Percentiles rank a stretch among this genome's conserved stretches.
Conservation (phyloP, 2,113 vertebrate species). For the Osmerus mordax region DNA sequence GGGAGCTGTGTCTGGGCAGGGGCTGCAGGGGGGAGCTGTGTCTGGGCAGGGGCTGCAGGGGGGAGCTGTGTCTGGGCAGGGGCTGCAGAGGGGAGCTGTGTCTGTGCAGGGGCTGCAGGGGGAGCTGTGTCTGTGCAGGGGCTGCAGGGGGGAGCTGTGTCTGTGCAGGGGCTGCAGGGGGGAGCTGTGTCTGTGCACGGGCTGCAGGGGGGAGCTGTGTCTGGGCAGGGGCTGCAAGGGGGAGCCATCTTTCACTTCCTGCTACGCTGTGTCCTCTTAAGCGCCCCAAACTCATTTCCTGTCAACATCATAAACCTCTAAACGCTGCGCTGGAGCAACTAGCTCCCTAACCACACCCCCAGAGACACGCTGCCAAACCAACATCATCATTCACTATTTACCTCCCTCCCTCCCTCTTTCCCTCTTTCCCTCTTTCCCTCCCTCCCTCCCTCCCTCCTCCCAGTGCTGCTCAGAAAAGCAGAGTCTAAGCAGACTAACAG, state of each 20-base stretch:
- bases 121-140: background rate
- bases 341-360: constrained; percentile 13
- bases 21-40: too few species aligned
- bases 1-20: background rate
- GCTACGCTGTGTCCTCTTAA: background rate
- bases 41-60: too few species aligned
- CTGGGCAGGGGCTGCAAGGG: background rate
- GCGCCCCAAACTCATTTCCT: background rate
- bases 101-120: too few species aligned
- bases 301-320: too few species aligned
- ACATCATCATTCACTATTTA: constrained; percentile 50
- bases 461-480: too few species aligned
- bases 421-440: too few species aligned
- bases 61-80: too few species aligned
- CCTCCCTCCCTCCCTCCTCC: too few species aligned
- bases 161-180: background rate
- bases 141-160: background rate
- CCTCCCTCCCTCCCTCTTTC: background rate
- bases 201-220: background rate
- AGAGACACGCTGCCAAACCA: constrained; percentile 41
- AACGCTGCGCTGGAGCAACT: too few species aligned
- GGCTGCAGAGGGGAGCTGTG: too few species aligned
- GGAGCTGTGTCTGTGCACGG: background rate
- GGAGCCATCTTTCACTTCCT: constrained; percentile 37
- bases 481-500: too few species aligned